Percentiles rank a stretch among this genome's conserved stretches.
These are phyloP conservation scores for Rhizomys pruinosus DNA, from an alignment of 2,113 vertebrate genomes.

Conservation along the genomic window DNA sequence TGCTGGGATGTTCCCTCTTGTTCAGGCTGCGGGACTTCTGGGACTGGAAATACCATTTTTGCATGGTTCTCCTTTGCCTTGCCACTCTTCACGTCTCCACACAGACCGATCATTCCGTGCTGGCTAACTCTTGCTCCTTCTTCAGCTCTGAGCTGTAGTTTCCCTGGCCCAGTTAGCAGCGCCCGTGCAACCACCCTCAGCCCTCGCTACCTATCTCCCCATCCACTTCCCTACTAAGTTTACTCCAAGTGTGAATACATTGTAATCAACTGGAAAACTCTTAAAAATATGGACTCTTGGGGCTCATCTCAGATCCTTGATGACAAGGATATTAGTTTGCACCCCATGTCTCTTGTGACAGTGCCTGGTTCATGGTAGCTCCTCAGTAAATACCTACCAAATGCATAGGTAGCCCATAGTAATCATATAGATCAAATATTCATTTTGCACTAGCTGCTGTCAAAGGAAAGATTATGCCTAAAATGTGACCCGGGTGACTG, in stretches of 20 bases:
- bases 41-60: slow-evolving; percentile 10
- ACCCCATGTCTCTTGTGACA: background rate
- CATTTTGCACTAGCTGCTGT: background rate
- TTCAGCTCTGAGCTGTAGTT: background rate
- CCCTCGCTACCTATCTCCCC: background rate
- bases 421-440: background rate
- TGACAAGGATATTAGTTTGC: background rate
- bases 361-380: background rate
- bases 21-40: background rate
- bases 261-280: background rate
- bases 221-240: background rate
- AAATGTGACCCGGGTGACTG: background rate
- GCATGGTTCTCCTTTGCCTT: background rate
- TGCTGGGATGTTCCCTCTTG: too few species aligned
- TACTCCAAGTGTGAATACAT: background rate
- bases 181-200: background rate
- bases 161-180: background rate
- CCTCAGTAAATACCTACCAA: background rate
- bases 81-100: background rate
- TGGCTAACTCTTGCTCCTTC: background rate
- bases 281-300: background rate
- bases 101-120: background rate
- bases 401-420: background rate
- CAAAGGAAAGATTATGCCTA: background rate
- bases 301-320: background rate